phyloP scores from a whole-genome alignment of 2,888 invertebrate species.

The Hirtodrosophila alboralis region DNA sequence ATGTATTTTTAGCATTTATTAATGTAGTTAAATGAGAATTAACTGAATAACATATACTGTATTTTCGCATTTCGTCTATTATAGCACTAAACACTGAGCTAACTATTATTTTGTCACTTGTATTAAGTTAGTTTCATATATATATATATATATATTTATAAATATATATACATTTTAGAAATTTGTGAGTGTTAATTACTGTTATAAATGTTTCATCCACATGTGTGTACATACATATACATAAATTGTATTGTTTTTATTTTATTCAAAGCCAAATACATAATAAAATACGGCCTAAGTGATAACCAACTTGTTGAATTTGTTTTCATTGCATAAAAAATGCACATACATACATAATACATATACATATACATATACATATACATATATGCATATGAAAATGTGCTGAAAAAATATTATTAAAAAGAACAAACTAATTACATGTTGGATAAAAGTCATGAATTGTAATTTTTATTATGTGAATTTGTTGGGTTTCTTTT shows the following conservation, averaged over 20 bases:
- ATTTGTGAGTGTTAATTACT: slow-evolving; percentile 25
- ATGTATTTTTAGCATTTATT: slow-evolving; percentile 38
- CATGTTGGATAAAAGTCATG: slow-evolving; percentile 51
- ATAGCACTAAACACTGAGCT: slow-evolving; percentile 4
- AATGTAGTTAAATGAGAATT: slow-evolving; percentile 15
- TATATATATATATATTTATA: slow-evolving; percentile 11
- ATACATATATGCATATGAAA: no score
- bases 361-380: no score
- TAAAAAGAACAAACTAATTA: slow-evolving; percentile 10
- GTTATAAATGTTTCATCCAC: slow-evolving; percentile 31
- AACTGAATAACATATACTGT: slow-evolving; percentile 4
- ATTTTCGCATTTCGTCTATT: slow-evolving; percentile 4
- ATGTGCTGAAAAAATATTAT: neutral
- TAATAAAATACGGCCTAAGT: slow-evolving; percentile 16
- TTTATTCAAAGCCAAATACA: slow-evolving; percentile 32
- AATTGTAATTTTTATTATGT: slow-evolving; percentile 44
- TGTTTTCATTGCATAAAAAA: neutral
- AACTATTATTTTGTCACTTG: slow-evolving; percentile 8
- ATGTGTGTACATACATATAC: slow-evolving; percentile 18
- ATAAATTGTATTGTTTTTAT: slow-evolving; percentile 11
- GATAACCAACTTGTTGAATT: slow-evolving; percentile 3
- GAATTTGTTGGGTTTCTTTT: slow-evolving; percentile 12
- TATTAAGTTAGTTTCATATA: slow-evolving; percentile 1
- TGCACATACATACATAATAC: no score
- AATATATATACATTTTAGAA: slow-evolving; percentile 16